Base-by-base conservation (phyloP, 2,113 vertebrate species). In the Equus quagga region DNA sequence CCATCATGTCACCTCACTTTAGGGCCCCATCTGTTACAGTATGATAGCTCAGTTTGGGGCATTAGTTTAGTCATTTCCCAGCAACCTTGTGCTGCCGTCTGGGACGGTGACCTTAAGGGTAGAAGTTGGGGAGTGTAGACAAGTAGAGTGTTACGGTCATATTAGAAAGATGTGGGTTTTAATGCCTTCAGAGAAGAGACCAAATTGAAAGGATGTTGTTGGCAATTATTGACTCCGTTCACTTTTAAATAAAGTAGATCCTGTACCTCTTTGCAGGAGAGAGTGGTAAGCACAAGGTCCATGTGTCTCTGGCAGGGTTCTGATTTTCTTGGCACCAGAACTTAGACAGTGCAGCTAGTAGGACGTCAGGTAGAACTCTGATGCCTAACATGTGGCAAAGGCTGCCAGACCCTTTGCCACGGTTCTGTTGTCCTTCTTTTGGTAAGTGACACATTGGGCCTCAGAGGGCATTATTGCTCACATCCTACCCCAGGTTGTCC, bases 401-500 rank as follows among this genome's bases (percentile, higher is more conserved):
- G 19, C n/a, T 62, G 36, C 76, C 14, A 12, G 18, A 3, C 64
- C 49, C 80, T 62, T 17, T 31, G 54, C 56, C 28, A 1, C 24
- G 36, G n/a, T 21, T 12, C 23, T 24, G 5, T 5, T 6, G 2
- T 80, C 31, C 6, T 64, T 18, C 86, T 65, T 15, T 28, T 46
- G 7, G 26, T 54, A 36, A 49, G 26, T 14, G 56, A 19, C 2
- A 1, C 4, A 0, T 0, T 0, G 17, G 31, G 56, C 60, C 56
- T 76, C 41, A 4, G 31, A 15, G 5, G 79, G 36, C 2, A 0
- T 33, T 10, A 0, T 24, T 56, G 75, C 75, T 72, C 8, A 1
- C 14, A 0, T 11, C 24, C 41, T 60, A 0, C 10, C 23, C 19
- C 24, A 13, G 5, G 46, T n/a, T 46, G 5, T 69, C 15, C 21